Conservation (phyloP, 2,888 invertebrate species). For the Sisyra terminalis region DNA sequence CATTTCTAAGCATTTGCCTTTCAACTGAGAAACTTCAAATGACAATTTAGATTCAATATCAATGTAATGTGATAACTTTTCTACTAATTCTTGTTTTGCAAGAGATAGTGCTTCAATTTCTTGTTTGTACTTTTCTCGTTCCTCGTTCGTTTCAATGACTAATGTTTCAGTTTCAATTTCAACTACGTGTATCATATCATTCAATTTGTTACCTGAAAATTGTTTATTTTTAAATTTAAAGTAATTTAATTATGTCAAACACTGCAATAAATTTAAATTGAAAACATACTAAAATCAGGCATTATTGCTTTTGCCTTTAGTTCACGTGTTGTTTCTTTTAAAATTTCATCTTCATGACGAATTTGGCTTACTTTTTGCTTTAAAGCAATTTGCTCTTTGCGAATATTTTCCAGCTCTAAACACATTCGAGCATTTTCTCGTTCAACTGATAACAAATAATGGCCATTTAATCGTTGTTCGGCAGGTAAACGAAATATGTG, state of each 20-base stretch:
- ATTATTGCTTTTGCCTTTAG: neutral
- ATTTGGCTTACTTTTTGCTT: constrained; percentile 11
- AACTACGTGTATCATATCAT: neutral
- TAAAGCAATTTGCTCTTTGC: constrained; percentile 13
- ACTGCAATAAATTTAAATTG: neutral
- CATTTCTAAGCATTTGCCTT: neutral
- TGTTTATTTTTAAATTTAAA: neutral
- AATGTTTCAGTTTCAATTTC: neutral
- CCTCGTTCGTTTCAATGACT: neutral
- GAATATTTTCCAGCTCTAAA: constrained; percentile 17
- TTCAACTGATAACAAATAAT: constrained; percentile 18
- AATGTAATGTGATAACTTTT: neutral
- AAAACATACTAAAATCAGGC: too few species aligned
- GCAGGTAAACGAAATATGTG: constrained; percentile 20
- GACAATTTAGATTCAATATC: neutral
- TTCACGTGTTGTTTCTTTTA: constrained; percentile 3
- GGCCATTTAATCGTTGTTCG: constrained; percentile 18
- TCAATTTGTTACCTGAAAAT: neutral
- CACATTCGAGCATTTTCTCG: constrained; percentile 20
- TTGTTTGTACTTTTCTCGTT: neutral
- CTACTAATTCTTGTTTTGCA: neutral
- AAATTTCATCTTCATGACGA: constrained; percentile 1
- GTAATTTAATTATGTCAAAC: neutral
- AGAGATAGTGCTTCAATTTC: neutral
- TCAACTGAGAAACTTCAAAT: neutral